Percentiles rank a stretch among this genome's conserved stretches.
phyloP scores from a whole-genome alignment of 2,113 vertebrate genomes.

The Xiphorhynchus elegans region DNA sequence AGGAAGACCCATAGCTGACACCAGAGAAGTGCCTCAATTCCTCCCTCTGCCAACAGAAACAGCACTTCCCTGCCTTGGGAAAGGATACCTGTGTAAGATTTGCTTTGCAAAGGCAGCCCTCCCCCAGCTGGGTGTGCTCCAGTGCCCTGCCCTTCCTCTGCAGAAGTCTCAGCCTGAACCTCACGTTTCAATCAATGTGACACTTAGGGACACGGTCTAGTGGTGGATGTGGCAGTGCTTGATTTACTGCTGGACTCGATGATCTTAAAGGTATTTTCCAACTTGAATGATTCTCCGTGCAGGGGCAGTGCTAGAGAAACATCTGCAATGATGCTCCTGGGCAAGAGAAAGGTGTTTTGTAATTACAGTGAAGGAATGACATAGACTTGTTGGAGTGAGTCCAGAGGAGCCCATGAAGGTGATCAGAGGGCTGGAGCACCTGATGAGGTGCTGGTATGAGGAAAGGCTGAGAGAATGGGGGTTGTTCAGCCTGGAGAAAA shows the following conservation, averaged over 20 bases:
- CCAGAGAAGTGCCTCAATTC: background rate
- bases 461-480: background rate
- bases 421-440: background rate
- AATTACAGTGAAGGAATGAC: background rate
- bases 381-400: background rate
- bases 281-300: background rate
- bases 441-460: background rate
- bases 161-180: background rate
- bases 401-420: background rate
- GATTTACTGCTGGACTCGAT: background rate
- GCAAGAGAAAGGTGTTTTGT: background rate
- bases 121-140: background rate
- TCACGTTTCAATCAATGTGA: background rate
- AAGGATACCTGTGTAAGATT: background rate
- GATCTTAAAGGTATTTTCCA: background rate
- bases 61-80: background rate
- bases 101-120: background rate
- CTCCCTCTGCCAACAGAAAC: background rate
- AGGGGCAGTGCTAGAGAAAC: fast-evolving
- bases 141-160: background rate
- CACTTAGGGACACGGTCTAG: background rate
- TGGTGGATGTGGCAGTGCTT: background rate
- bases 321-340: background rate
- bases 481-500: background rate
- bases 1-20: background rate